Base-by-base conservation (phyloP, 2,888 invertebrate genomes). In the Fabriciana adippe region DNA sequence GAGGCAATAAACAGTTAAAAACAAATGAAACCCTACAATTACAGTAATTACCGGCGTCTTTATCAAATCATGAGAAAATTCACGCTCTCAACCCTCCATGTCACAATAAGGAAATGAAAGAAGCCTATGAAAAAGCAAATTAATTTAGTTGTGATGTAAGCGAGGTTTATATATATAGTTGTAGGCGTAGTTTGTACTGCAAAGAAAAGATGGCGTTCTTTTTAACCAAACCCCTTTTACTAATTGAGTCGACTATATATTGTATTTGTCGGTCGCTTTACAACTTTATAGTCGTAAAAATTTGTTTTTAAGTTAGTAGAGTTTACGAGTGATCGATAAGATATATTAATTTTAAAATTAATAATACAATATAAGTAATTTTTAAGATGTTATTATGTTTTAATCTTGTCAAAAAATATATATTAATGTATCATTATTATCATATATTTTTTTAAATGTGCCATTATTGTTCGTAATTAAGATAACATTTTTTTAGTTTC, bases 41-140 rank as follows among this genome's bases (percentile, higher is more conserved):
- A 84, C 84, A 86, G 83, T 90, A 91, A 90, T 91, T 92, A 88
- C 87, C 84, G 83, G 81, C 85, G 86, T 83, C 79, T 87, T 89
- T 87, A 89, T 89, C 88, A 88, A 90, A 91, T 90, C 89, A 90
- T 86, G 86, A 88, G 89, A 88, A 89, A 87, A 89, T 90, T 91
- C 87, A 86, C 91, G 85, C 90, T 85, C 86, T 86, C 83, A 81
- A 80, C 84, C 85, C 88, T 85, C 84, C 83, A 86, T 86, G 84
- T 87, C 82, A 87, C 87, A 89, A 87, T 86, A 84, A 85, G 84
- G 84, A 86, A 88, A 86, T 88, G 85, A 86, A 87, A 88, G 91
- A 90, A 91, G 88, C 90, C 90, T 85, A 88, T 89, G 88, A 90
- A 91, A 90, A 91, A 89, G 88, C 89, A 90, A 92, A 91, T 90